Base-by-base conservation (phyloP, 2,888 invertebrate genomes). In the Agonum fuliginosum region DNA sequence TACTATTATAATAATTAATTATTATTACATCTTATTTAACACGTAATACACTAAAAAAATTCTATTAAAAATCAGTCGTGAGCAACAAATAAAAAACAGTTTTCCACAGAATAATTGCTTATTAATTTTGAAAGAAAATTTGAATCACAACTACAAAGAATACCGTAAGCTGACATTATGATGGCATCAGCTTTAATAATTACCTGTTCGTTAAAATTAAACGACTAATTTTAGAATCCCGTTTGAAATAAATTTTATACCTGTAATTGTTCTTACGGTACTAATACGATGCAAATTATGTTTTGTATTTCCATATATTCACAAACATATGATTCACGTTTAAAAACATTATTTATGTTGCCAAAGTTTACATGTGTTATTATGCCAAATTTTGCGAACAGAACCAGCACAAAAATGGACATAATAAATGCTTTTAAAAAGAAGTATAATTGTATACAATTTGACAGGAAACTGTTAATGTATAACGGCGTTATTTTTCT, bases 1-100 rank as follows among this genome's bases (percentile, higher is more conserved):
- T 54, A 54, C 12, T 54, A 54, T 54, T 54, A 54, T 24, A 54
- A 22, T 54, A 54, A 54, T 54, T 54, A 54, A 54, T 54, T 54
- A 22, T 54, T 54, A 54, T 51, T 51, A 51, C 20, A 51, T 22
- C 54, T 54, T n/a, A 54, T 54, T 54, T 54, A 22, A 54, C 22
- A 22, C 22, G 54, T 24, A 54, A 54, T 54, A 54, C 20, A 20
- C 20, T 54, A 22, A 54, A 54, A 54, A 48, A 46, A 46, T 14
- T 17, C 46, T 17, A 8, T 17, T 19, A 17, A 46, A 46, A 17
- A 3, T 46, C 46, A 17, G 12, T 37, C 37, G 17, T 17, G 46
- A 46, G 1, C 12, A 46, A 19, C 14, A 8, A 46, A 46, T 46
- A 48, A 48, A 20, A 20, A 20, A 5, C 10, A 12, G 24, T 54